Evolutionary conservation across 2,888 invertebrate genomes (phyloP).

Genomic region (Chalcosyrphus nemorum): DNA sequence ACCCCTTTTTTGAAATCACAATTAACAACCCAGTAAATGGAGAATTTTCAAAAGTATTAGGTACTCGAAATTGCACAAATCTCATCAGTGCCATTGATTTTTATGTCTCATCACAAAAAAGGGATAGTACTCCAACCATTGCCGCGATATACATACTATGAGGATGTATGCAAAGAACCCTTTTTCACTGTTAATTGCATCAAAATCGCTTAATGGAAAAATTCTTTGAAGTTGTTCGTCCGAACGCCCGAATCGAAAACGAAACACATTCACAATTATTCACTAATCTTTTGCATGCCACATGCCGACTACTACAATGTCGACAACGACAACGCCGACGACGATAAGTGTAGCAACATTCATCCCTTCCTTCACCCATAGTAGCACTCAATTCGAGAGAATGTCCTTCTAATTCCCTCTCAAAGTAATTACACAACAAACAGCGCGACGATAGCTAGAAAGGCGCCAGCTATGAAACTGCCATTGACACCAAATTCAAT

Average conservation of each 20-base stretch:
- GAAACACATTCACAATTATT: slow-evolving; percentile 63
- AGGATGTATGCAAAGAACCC: slow-evolving; percentile 37
- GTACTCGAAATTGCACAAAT: slow-evolving; percentile 65
- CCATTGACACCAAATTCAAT: slow-evolving; percentile 71
- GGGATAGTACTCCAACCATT: slow-evolving; percentile 13
- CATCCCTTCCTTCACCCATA: background rate
- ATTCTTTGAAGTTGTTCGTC: slow-evolving; percentile 73
- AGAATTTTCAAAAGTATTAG: slow-evolving; percentile 58
- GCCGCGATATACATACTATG: background rate
- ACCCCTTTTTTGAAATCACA: slow-evolving; percentile 49
- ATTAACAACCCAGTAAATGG: slow-evolving; percentile 65
- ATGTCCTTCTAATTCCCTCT: slow-evolving; percentile 42
- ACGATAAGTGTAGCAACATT: background rate
- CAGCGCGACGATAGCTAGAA: slow-evolving; percentile 3
- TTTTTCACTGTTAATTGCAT: slow-evolving; percentile 70
- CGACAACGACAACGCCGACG: background rate
- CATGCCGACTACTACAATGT: background rate
- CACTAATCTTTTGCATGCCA: slow-evolving; percentile 66
- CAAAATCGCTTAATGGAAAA: slow-evolving; percentile 72
- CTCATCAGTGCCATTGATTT: slow-evolving; percentile 72
- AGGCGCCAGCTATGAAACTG: slow-evolving; percentile 46
- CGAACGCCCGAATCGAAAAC: slow-evolving; percentile 58
- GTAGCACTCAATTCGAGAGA: background rate
- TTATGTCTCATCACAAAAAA: slow-evolving; percentile 55
- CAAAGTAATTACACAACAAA: slow-evolving; percentile 61